Evolutionary conservation across 2,797 vertebrate genomes (phyloP).

Genomic region (Takifugu rubripes): DNA sequence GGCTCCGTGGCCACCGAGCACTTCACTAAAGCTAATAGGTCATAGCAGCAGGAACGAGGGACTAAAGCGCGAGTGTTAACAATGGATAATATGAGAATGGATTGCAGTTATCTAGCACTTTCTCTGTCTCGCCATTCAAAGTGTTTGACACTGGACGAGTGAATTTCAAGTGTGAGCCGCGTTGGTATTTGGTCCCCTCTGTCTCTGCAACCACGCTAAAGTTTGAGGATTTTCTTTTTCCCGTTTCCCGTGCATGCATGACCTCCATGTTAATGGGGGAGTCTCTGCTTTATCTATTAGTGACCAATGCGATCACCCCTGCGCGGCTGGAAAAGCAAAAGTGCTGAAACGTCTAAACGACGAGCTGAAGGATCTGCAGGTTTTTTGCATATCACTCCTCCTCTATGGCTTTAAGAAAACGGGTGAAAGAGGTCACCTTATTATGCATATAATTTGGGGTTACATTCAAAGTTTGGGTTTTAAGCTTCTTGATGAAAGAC

Average conservation of each 20-base stretch:
- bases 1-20: conserved; percentile 54
- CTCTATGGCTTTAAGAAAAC: conserved; percentile 69
- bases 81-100: conserved; percentile 57
- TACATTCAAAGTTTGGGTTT: conserved; percentile 72
- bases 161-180: conserved; percentile 42
- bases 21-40: conserved; percentile 67
- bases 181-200: neutral
- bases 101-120: conserved; percentile 45
- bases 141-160: conserved; percentile 50
- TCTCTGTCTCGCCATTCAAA: conserved; percentile 26
- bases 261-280: conserved; percentile 58
- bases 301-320: conserved; percentile 57
- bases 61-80: conserved; percentile 59
- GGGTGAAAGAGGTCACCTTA: conserved; percentile 72
- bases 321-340: conserved; percentile 60
- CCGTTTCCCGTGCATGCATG: conserved; percentile 11
- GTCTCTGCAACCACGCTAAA: conserved; percentile 31
- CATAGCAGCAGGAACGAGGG: conserved; percentile 54
- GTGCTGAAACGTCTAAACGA: conserved; percentile 77
- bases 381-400: conserved; percentile 72
- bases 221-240: conserved; percentile 37
- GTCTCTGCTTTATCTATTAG: conserved; percentile 62
- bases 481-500: conserved; percentile 77
- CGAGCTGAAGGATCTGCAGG: conserved; percentile 64
- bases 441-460: conserved; percentile 77